A percentile compares a stretch with the other conserved stretches of the same genome.
These are phyloP conservation scores for Cygnus buccinator DNA, from an alignment of 2,113 vertebrate species.

Conservation along the genomic window DNA sequence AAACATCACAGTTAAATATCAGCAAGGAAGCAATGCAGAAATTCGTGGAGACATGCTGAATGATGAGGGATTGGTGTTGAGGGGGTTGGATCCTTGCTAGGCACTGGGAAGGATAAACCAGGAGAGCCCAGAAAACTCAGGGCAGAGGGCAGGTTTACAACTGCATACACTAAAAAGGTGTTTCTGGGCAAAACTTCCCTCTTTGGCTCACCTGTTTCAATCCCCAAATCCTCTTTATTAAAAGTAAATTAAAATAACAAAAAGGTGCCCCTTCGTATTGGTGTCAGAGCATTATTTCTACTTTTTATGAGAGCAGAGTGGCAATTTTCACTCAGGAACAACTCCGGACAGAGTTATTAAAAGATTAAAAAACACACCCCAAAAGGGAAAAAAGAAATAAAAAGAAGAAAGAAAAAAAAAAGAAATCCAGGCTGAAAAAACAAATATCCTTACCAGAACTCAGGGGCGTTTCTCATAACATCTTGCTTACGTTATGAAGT, in stretches of 20 bases:
- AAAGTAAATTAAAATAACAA: not conserved
- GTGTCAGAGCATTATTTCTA: not conserved
- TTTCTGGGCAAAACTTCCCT: not conserved
- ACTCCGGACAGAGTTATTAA: slow-evolving; percentile 38
- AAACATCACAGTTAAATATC: not conserved
- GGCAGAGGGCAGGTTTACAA: not conserved
- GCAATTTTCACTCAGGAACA: slow-evolving; percentile 23
- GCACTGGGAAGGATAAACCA: not conserved
- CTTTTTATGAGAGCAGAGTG: slow-evolving; percentile 2
- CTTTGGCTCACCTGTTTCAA: not conserved
- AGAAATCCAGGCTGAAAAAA: slow-evolving; percentile 25
- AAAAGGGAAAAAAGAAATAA: not conserved
- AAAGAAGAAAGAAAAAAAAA: not conserved
- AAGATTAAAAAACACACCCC: slow-evolving; percentile 46
- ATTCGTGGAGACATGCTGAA: not conserved
- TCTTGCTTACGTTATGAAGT: slow-evolving; percentile 34
- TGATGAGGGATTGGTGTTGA: rapidly evolving
- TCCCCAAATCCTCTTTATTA: not conserved
- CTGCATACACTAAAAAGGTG: not conserved
- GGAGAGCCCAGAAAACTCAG: not conserved
- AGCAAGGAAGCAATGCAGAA: not conserved
- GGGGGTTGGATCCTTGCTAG: not conserved
- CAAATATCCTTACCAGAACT: slow-evolving; percentile 40
- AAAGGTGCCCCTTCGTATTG: not conserved
- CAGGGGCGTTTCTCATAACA: slow-evolving; percentile 15